A percentile compares a stretch with the other conserved stretches of the same genome.
phyloP scores from a whole-genome alignment of 2,113 vertebrate genomes.

The Prochilodus magdalenae region DNA sequence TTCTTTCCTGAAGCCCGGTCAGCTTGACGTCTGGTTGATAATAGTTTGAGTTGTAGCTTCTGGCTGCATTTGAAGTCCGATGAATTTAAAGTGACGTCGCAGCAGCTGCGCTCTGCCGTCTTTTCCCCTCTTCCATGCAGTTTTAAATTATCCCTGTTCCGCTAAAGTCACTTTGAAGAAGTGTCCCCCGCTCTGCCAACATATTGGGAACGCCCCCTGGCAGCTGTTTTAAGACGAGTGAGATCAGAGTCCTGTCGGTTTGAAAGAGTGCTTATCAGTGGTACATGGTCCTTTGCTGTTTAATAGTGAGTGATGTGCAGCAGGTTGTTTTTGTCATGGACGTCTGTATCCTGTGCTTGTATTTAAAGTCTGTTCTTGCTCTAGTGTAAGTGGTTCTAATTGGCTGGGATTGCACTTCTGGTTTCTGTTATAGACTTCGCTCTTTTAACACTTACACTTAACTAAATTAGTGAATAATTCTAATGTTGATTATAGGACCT shows the following conservation, averaged over 20 bases:
- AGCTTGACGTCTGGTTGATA: too few relatives aligned
- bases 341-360: background rate
- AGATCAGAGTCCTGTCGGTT: conserved; percentile 3
- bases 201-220: conserved; percentile 1
- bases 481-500: too few relatives aligned
- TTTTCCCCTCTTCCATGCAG: background rate
- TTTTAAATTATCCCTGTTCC: background rate
- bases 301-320: background rate
- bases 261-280: background rate
- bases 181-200: background rate
- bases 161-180: conserved; percentile 19
- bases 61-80: background rate
- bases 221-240: background rate
- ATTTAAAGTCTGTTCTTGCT: background rate
- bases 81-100: background rate
- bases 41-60: background rate
- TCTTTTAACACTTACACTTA: too few relatives aligned
- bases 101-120: background rate
- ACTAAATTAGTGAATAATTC: too few relatives aligned
- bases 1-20: background rate
- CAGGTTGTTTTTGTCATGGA: background rate
- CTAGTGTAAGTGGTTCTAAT: too few relatives aligned
- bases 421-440: too few relatives aligned
- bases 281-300: background rate
- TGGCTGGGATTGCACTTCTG: too few relatives aligned